Conservation (phyloP, 2,888 invertebrate genomes). For the Aphodius sticticus region DNA sequence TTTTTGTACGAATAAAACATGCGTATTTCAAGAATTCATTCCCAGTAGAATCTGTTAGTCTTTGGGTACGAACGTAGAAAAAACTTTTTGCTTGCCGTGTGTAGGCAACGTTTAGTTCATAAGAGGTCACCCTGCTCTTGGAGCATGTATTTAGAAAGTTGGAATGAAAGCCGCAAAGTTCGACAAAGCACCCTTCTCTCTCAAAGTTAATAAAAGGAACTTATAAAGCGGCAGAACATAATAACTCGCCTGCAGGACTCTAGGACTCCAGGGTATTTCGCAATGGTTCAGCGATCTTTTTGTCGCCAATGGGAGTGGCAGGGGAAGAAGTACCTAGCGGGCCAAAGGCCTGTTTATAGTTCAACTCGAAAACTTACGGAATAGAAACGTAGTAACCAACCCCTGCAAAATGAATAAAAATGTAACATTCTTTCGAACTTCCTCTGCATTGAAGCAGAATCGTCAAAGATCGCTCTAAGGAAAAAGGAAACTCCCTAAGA, state of each 20-base stretch:
- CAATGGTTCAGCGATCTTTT: not conserved
- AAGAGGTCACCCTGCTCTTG: not conserved
- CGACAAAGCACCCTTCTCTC: slow-evolving; percentile 4
- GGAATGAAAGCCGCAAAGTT: slow-evolving; percentile 4
- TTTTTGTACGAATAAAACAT: no score
- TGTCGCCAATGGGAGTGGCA: not conserved
- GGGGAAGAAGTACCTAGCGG: not conserved
- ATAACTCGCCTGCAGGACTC: slow-evolving; percentile 4
- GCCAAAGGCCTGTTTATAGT: not conserved
- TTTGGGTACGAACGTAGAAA: not conserved
- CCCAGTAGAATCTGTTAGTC: not conserved
- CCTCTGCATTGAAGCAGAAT: no score
- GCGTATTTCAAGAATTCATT: not conserved
- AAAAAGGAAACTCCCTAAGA: no score
- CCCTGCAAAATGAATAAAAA: not conserved
- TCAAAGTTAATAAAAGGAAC: slow-evolving; percentile 4
- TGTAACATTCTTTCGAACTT: not conserved
- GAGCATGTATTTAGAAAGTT: slow-evolving; percentile 4
- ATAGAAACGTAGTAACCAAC: not conserved
- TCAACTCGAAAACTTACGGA: not conserved
- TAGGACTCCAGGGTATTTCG: not conserved
- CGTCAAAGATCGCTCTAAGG: no score
- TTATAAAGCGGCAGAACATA: slow-evolving; percentile 4
- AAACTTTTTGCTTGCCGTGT: not conserved
- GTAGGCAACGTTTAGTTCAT: not conserved